Percentiles rank a stretch among this genome's conserved stretches.
Evolutionary conservation across 1,140 invertebrate species (phyloP).

Genomic region (Lordiphosa mommai): DNA sequence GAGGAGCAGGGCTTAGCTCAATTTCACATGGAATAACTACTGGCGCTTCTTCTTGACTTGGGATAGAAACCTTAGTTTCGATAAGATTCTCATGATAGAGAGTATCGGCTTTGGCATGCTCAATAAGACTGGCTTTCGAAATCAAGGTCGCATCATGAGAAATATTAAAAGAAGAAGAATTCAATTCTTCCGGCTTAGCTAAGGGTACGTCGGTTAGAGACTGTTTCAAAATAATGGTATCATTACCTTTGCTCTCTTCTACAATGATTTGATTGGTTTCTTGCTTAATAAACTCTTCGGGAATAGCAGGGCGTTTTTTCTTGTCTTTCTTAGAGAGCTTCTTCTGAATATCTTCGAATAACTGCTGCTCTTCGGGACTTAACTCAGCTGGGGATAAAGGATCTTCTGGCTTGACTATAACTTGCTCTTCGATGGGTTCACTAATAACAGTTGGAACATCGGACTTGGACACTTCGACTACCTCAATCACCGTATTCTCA

Average conservation of each 20-base stretch:
- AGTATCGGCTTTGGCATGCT: constrained; percentile 37
- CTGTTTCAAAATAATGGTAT: constrained; percentile 11
- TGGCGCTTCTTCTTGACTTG: constrained; percentile 18
- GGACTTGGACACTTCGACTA: constrained; percentile 11
- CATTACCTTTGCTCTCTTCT: constrained; percentile 33
- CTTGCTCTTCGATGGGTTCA: constrained; percentile 1
- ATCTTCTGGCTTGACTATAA: constrained; percentile 4
- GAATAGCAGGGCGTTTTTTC: constrained; percentile 71
- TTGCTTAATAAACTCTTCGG: constrained; percentile 68
- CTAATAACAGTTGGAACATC: constrained; percentile 9
- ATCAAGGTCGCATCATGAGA: constrained; percentile 39
- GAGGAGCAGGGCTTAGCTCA: constrained; percentile 10
- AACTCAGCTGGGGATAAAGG: constrained; percentile 31
- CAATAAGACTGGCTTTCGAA: constrained; percentile 34
- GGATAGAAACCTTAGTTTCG: constrained; percentile 12
- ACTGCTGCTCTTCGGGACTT: constrained; percentile 61
- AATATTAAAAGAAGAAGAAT: constrained; percentile 21
- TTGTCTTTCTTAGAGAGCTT: constrained; percentile 75
- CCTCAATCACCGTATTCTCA: constrained; percentile 33
- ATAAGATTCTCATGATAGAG: constrained; percentile 22
- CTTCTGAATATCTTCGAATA: constrained; percentile 76
- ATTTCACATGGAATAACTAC: constrained; percentile 14
- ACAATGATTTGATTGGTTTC: constrained; percentile 43
- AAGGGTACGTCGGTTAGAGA: constrained; percentile 15
- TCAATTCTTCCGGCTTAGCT: constrained; percentile 14